Evolutionary conservation across 2,888 invertebrate genomes (phyloP).

Genomic region (Andrena flavipes): DNA sequence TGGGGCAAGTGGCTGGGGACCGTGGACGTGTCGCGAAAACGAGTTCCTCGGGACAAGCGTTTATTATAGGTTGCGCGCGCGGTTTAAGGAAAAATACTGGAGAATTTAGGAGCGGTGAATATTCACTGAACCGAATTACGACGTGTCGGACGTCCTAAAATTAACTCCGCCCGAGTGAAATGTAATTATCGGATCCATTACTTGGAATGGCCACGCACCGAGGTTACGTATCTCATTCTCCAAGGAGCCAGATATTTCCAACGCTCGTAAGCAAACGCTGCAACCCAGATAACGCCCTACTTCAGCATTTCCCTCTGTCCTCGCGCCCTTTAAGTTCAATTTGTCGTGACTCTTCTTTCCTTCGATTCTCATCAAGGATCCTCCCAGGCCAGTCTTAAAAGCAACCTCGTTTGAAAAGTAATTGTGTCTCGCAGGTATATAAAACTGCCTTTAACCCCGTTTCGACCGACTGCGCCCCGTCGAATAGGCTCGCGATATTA

Average conservation of each 20-base stretch:
- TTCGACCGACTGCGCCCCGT: conserved; percentile 30
- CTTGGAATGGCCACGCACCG: background rate
- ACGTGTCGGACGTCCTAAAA: background rate
- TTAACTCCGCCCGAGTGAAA: background rate
- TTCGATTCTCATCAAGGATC: conserved; percentile 5
- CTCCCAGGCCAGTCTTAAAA: conserved; percentile 16
- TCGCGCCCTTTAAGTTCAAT: conserved; percentile 8
- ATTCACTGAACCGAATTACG: background rate
- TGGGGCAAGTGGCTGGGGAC: background rate
- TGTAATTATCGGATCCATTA: background rate
- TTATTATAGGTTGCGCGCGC: background rate
- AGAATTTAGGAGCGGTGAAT: background rate
- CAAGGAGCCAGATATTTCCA: no score
- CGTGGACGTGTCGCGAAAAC: conserved; percentile 5
- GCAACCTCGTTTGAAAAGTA: conserved; percentile 46
- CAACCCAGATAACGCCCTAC: background rate
- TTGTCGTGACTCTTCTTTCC: background rate
- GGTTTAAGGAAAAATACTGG: background rate
- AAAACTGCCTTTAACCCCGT: conserved; percentile 38
- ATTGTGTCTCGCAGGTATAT: conserved; percentile 43
- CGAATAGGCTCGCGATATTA: conserved; percentile 33
- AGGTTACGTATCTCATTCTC: no score
- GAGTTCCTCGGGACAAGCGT: background rate
- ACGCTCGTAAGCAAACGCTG: background rate
- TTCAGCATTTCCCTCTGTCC: background rate